phyloP scores from a whole-genome alignment of 2,113 vertebrate genomes.

The Mesoclemmys tuberculata region DNA sequence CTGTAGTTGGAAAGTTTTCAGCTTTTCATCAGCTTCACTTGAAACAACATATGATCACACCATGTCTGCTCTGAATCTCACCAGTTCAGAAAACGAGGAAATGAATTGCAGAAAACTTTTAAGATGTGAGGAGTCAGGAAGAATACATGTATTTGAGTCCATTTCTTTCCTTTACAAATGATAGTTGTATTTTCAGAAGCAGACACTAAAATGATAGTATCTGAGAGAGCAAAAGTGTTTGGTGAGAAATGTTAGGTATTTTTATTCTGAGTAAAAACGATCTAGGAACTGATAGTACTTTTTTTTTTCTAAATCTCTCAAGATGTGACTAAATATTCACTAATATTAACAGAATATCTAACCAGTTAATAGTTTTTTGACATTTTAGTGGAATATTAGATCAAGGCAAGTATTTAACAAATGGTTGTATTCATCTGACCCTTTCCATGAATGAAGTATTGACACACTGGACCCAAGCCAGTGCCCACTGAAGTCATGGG shows the following conservation, averaged over 20 bases:
- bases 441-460: background rate
- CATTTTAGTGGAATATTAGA: slow-evolving; percentile 3
- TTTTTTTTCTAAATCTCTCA: slow-evolving; percentile 4
- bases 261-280: slow-evolving; percentile 62
- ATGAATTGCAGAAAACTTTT: slow-evolving; percentile 73
- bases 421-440: background rate
- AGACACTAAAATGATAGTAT: slow-evolving; percentile 64
- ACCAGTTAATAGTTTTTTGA: background rate
- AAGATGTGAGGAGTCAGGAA: slow-evolving; percentile 34
- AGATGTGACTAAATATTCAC: slow-evolving; percentile 21
- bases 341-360: slow-evolving; percentile 21
- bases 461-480: background rate
- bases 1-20: slow-evolving; percentile 73
- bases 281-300: slow-evolving; percentile 21
- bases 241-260: slow-evolving; percentile 37
- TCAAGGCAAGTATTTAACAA: background rate
- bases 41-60: slow-evolving; percentile 81
- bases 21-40: slow-evolving; percentile 78
- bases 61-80: slow-evolving; percentile 68
- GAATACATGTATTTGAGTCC: slow-evolving; percentile 61
- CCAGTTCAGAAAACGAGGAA: slow-evolving; percentile 58
- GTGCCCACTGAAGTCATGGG: background rate
- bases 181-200: slow-evolving; percentile 67
- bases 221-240: slow-evolving; percentile 26
- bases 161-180: slow-evolving; percentile 68